These are phyloP conservation scores for Leptocoma aspasia DNA, from an alignment of 2,113 vertebrate genomes.

Conservation along the genomic window DNA sequence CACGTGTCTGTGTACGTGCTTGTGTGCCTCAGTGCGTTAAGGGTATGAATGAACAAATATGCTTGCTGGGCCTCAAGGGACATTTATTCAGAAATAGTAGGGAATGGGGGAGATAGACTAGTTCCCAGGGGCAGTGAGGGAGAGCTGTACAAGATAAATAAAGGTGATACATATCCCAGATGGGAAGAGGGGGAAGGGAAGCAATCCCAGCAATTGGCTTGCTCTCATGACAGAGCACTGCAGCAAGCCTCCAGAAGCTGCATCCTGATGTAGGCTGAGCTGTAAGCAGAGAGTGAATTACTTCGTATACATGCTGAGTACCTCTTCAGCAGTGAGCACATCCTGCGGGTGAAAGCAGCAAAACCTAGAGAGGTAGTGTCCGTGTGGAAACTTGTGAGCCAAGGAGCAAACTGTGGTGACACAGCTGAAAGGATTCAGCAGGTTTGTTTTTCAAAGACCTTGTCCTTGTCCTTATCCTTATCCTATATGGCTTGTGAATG, in stretches of 20 bases:
- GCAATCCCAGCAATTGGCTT: constrained; percentile 1
- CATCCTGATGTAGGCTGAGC: constrained; percentile 34
- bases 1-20: neutral
- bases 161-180: constrained; percentile 45
- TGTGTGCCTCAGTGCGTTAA: neutral
- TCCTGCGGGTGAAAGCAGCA: neutral
- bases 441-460: neutral
- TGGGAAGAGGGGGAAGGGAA: constrained; percentile 14
- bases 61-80: constrained; percentile 16
- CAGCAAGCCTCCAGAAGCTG: constrained; percentile 39
- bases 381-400: neutral
- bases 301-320: neutral
- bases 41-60: constrained; percentile 55
- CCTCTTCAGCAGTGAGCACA: neutral
- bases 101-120: constrained; percentile 29
- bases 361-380: neutral
- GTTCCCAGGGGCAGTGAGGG: constrained; percentile 31
- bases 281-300: constrained; percentile 6
- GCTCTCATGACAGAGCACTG: constrained; percentile 48
- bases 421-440: neutral
- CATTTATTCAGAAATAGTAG: constrained; percentile 46
- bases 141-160: constrained; percentile 43
- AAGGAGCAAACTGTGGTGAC: neutral
- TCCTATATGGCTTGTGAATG: neutral
- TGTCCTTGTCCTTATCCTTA: neutral